phyloP scores from a whole-genome alignment of 2,888 invertebrate species.

The Drosophila setosimentum region DNA sequence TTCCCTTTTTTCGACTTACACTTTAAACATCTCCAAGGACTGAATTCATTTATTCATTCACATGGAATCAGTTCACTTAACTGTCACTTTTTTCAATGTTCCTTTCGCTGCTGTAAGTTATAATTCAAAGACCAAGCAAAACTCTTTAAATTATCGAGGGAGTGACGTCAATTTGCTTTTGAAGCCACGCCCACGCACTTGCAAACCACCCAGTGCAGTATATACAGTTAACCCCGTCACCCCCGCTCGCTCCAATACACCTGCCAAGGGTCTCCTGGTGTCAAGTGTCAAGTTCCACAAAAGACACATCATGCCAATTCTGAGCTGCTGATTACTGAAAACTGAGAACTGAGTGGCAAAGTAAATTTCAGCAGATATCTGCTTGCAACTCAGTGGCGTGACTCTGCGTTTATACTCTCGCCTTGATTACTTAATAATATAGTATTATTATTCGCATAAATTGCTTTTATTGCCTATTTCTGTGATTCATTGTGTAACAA shows the following conservation, averaged over 20 bases:
- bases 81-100: not conserved
- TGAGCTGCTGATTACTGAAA: not conserved
- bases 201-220: not conserved
- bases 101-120: not conserved
- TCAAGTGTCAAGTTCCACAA: conserved; percentile 12
- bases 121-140: not conserved
- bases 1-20: not conserved
- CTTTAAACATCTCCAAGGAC: not conserved
- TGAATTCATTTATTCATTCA: conserved; percentile 14
- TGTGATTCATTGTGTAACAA: not conserved
- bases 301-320: not conserved
- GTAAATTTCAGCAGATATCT: not conserved
- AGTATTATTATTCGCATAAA: conserved; percentile 24
- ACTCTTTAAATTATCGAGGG: not conserved
- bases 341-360: conserved; percentile 2
- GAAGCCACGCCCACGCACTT: not conserved
- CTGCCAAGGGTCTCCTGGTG: not conserved
- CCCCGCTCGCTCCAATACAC: conserved; percentile 3
- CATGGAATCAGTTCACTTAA: not conserved
- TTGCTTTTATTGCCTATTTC: conserved; percentile 10
- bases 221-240: conserved; percentile 5
- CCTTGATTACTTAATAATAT: conserved; percentile 26
- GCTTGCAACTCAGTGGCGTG: not conserved
- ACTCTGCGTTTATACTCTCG: not conserved
- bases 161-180: not conserved